Evolutionary conservation across 2,113 vertebrate species (phyloP), one percentile per base, ranked within the genome.

Genomic region (Equus przewalskii): DNA sequence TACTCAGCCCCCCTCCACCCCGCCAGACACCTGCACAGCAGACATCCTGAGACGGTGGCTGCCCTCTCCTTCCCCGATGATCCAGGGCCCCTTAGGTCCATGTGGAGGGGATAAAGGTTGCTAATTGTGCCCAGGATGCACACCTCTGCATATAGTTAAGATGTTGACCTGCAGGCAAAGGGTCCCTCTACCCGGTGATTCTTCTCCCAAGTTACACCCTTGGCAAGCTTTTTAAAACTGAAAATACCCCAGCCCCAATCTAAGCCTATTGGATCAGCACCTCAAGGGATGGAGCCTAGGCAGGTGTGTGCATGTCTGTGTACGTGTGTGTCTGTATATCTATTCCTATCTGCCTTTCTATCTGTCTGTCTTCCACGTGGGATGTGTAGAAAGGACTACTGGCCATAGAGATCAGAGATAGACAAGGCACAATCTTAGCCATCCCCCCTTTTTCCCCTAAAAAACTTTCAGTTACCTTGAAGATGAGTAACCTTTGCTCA

Each of bases 291-390:
- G 44, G 54, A 8, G 5, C 36, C 58, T 33, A 19, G 62, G 44
- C 60, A 15, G 5, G 7, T 14, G 46, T 79, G 15, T 26, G 60
- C 30, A 2, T 14, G 10, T 15, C 11, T 46, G 11, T 18, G 26
- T 76, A 7, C 9, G 5, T 28, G 58, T 36, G 12, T 18, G 8
- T 8, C 1, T 10, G 9, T 41, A 0, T 15, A 7, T 30, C 0
- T 22, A 4, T 16, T 21, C 54, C 33, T 14, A 0, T 49, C 22
- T 81, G 8, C 36, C 26, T 41, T 33, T 9, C 6, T 60, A 1
- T 58, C 49, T 54, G 4, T 16, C 41, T 28, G 0, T 64, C 44
- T n/a, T 62, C 60, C 56, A 28, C 15, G 36, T 13, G 81, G 75
- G 41, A 10, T 75, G 28, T 21, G 10, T 18, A 0, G 14, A 67